These are phyloP conservation scores for Sebastes taczanowskii DNA, from an alignment of 2,797 vertebrate species.

Conservation along the genomic window DNA sequence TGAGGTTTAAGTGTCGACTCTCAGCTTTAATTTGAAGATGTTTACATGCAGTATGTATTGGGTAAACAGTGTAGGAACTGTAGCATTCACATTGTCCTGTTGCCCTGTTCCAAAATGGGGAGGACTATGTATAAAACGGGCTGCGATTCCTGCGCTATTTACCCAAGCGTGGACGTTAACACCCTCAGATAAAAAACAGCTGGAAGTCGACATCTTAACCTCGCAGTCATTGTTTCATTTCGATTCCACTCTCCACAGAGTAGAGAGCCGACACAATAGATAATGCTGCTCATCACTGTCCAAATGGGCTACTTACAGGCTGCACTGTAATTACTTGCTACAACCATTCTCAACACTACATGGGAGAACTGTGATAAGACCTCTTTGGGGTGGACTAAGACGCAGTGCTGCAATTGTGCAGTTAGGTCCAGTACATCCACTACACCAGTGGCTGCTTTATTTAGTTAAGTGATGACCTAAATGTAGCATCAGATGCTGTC, in stretches of 20 bases:
- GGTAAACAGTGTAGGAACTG: neutral
- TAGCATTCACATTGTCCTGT: neutral
- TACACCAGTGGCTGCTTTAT: neutral
- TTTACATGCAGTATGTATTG: neutral
- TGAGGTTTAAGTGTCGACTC: neutral
- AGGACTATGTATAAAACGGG: neutral
- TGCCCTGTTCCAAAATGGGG: neutral
- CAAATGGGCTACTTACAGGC: neutral
- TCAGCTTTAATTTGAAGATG: neutral
- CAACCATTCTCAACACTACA: neutral
- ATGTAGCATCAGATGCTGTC: neutral
- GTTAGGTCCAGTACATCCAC: neutral
- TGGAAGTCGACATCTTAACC: neutral
- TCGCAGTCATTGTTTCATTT: neutral
- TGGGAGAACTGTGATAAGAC: slow-evolving; percentile 1
- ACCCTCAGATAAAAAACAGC: neutral
- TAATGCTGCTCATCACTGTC: neutral
- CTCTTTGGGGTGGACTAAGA: neutral
- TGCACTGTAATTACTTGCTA: neutral
- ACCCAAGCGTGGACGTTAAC: neutral
- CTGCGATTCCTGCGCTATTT: neutral
- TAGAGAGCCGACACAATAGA: neutral
- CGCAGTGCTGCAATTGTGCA: neutral
- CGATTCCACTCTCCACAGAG: neutral
- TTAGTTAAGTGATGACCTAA: neutral